Conservation (phyloP, 2,113 vertebrate species). For the Thermophis baileyi region DNA sequence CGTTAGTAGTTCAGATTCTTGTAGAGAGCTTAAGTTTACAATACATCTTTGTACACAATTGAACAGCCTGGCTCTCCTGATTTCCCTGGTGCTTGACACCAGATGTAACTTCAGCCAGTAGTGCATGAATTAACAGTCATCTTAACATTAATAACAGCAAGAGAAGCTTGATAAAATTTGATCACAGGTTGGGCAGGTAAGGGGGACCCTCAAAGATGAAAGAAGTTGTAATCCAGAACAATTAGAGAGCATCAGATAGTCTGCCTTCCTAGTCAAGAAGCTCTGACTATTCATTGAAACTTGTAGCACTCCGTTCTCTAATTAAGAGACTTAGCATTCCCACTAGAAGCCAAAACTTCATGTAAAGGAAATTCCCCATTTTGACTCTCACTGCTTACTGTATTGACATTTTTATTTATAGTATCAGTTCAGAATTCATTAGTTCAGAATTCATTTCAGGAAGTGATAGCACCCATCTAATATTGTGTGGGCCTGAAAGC, state of each 20-base stretch:
- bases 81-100: neutral
- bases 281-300: neutral
- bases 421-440: neutral
- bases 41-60: neutral
- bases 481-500: neutral
- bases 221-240: neutral
- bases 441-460: neutral
- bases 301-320: neutral
- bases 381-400: neutral
- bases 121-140: neutral
- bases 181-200: neutral
- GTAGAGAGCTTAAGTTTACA: neutral
- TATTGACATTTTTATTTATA: neutral
- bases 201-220: neutral
- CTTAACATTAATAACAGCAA: neutral
- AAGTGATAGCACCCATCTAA: neutral
- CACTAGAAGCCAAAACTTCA: neutral
- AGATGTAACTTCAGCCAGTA: neutral
- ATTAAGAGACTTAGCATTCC: neutral
- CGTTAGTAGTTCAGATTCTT: neutral
- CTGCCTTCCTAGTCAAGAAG: neutral
- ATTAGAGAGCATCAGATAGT: neutral
- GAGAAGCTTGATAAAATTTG: neutral
- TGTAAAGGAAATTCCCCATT: neutral
- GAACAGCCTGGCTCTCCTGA: neutral